Evolutionary conservation across 2,113 vertebrate genomes (phyloP), one percentile per base, ranked within the genome.

Genomic region (Gallinago undulata): DNA sequence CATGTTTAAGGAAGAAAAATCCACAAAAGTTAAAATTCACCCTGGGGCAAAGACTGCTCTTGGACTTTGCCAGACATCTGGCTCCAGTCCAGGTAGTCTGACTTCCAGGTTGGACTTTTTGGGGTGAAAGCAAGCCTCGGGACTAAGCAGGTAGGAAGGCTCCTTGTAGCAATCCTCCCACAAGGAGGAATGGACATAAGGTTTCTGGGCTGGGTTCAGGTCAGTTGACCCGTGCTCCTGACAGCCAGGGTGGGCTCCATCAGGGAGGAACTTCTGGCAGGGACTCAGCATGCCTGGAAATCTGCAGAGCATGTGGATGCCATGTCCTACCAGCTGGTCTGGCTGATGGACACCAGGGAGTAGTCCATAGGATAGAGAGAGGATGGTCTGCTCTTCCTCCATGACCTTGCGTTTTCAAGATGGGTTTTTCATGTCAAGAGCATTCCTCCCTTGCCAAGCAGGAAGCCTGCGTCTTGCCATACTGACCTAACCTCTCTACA

Each of bases 131-230:
- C 19, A 90, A 31, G 30, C 43, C 68, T 63, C 2, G 5, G 47
- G 60, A 84, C 2, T 7, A 14, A 56, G 66, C 23, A 75, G 43
- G 18, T 45, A 67, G 35, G 51, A 81, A 10, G 28, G 31, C 8
- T 81, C 10, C 37, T 67, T 33, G 11, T 51, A 81, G 27, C 4
- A 5, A 39, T 47, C 19, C 31, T 67, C 68, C 43, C 15, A 8
- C 19, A 30, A 31, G 12, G 15, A 7, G 25, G 28, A 27, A 45
- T 0, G 4, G 41, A 48, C 0, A 3, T 33, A 45, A 25, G 12
- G 41, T 45, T 88, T 68, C 64, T 76, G 48, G 39, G 10, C 7
- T 90, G 23, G 2, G 16, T 66, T 82, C 75, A 62, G 85, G 7
- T 9, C 5, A 1, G n/a, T 7, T 72, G 75, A 64, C 5, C 17